Evolutionary conservation across 2,888 invertebrate species (phyloP), one percentile per base, ranked within the genome.

Genomic region (Leucophenga maculata): DNA sequence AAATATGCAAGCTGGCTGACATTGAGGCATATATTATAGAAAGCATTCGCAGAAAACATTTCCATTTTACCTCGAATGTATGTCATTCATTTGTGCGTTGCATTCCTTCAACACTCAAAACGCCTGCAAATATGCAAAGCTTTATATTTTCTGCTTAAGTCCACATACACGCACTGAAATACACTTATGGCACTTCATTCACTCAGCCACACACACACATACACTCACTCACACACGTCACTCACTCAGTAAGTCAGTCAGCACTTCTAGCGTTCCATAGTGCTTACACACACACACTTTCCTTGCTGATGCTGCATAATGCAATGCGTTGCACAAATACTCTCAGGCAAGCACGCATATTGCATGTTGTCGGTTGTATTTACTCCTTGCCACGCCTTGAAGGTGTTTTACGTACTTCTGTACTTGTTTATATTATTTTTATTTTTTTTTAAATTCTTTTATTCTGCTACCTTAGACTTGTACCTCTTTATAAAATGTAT

Each of bases 251-350:
- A 4, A 26, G 26, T 26, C 26, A 26, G 3, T 26, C 26, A 26
- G 26, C 26, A 26, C 26, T 71, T 67, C 60, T 72, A 60, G 64
- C 50, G 16, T 4, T 50, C 50, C n/a, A 50, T 50, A 50, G 39
- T 50, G 50, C 50, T 50, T 72, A 68, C 31, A 6, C 55, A 68
- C 31, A 6, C 31, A 20, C 26, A 48, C 50, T 20, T 14, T 71
- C 52, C 68, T 54, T 69, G 76, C 80, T 80, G 82, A 82, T 73
- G 72, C 72, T 75, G 77, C 82, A 74, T 71, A 76, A 80, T 76
- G 70, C 57, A 55, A 67, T 65, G 73, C 65, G 50, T 66, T 72
- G 64, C 65, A 31, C 59, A 70, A 59, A 22, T 8, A 54, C 18
- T 52, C 18, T 60, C 39, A 60, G 60, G 1, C 11, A 11, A 8